Percentiles rank a stretch among this genome's conserved stretches.
These are phyloP conservation scores for Mesocricetus auratus DNA, from an alignment of 2,113 vertebrate genomes.

Conservation along the genomic window DNA sequence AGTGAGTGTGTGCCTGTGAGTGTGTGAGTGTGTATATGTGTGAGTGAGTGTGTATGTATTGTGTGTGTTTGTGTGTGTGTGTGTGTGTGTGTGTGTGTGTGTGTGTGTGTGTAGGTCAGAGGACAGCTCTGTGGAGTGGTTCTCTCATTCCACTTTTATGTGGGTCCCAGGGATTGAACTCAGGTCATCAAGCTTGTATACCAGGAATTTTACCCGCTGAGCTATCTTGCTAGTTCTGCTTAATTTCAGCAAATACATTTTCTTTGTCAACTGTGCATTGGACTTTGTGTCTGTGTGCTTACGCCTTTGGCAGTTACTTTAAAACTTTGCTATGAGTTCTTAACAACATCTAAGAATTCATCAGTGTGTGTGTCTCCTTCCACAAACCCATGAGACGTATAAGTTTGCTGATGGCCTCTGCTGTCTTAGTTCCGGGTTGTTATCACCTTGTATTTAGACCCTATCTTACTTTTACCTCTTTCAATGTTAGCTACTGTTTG, in stretches of 20 bases:
- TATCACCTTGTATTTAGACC: background rate
- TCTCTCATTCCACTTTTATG: background rate
- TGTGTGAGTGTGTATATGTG: too few species aligned
- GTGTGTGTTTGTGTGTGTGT: background rate
- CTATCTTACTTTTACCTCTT: background rate
- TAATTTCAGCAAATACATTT: background rate
- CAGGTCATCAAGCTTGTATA: background rate
- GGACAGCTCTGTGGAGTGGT: background rate
- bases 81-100: background rate
- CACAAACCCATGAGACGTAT: background rate
- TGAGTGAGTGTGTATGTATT: too few species aligned
- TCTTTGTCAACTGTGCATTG: background rate
- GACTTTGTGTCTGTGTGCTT: background rate
- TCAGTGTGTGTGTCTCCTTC: background rate
- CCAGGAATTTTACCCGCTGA: background rate
- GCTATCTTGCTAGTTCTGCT: background rate
- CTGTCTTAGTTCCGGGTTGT: background rate
- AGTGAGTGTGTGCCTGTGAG: too few species aligned
- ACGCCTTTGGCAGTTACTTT: conserved; percentile 11
- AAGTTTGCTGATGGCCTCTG: background rate
- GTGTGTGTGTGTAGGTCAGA: background rate
- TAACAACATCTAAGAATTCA: background rate
- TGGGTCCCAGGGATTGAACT: background rate
- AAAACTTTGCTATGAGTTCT: background rate
- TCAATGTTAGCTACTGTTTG: background rate